Percentiles rank a stretch among this genome's conserved stretches.
Conservation (phyloP, 2,888 invertebrate species). For the Creontiades dilutus region DNA sequence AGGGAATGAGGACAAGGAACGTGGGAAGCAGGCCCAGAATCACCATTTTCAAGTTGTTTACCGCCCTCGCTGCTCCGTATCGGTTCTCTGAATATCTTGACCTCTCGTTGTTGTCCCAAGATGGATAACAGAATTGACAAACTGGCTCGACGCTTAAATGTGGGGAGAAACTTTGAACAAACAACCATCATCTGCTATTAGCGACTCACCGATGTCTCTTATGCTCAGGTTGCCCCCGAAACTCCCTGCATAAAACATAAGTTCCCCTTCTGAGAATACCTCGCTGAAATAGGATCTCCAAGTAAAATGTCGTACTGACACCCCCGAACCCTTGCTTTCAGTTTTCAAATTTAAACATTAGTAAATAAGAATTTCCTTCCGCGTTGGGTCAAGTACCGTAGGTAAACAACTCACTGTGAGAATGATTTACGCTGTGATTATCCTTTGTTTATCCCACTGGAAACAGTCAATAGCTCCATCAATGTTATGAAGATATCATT, state of each 20-base stretch:
- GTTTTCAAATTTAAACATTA: slow-evolving; percentile 20
- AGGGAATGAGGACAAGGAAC: not conserved
- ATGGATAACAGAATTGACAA: slow-evolving; percentile 20
- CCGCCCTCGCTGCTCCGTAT: not conserved
- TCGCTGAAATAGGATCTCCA: slow-evolving; percentile 54
- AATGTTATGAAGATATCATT: too few species aligned
- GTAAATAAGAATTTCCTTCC: not conserved
- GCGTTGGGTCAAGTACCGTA: slow-evolving; percentile 34
- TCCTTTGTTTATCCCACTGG: too few species aligned
- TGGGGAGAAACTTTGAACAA: not conserved
- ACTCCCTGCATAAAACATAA: slow-evolving; percentile 54
- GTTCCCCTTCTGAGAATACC: slow-evolving; percentile 48
- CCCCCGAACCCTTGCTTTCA: slow-evolving; percentile 7
- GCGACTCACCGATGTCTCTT: slow-evolving; percentile 2
- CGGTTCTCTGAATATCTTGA: slow-evolving; percentile 28
- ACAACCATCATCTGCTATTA: slow-evolving; percentile 33
- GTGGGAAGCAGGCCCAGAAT: slow-evolving; percentile 6
- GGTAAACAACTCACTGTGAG: not conserved
- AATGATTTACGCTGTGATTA: too few species aligned
- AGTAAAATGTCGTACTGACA: slow-evolving; percentile 29
- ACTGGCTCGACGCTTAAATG: not conserved
- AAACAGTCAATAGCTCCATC: too few species aligned
- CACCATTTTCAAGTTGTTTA: slow-evolving; percentile 29
- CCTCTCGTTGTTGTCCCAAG: not conserved
- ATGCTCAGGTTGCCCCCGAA: not conserved